These are phyloP conservation scores for Meles meles DNA, from an alignment of 2,113 vertebrate genomes.

Conservation along the genomic window DNA sequence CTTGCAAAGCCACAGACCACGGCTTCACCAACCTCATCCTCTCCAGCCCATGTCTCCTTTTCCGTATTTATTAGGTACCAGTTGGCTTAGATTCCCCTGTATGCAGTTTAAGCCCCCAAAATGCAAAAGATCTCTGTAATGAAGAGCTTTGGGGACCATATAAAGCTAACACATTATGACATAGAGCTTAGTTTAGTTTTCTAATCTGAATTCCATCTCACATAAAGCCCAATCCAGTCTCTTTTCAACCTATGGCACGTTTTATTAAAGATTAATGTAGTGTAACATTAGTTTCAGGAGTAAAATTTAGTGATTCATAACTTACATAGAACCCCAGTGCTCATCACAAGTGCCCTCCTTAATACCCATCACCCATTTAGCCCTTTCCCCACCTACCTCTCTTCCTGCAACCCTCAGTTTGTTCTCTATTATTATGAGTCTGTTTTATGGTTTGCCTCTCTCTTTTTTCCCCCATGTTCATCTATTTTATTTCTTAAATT, in stretches of 20 bases:
- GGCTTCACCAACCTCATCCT: neutral
- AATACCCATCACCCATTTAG: neutral
- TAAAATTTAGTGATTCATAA: neutral
- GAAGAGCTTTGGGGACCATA: neutral
- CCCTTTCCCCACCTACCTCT: neutral
- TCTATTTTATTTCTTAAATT: no score
- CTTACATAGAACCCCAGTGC: neutral
- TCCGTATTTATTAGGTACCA: neutral
- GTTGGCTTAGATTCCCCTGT: neutral
- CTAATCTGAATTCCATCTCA: neutral
- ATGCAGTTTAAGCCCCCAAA: neutral
- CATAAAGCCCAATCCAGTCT: neutral
- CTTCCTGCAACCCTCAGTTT: neutral
- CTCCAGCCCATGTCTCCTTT: no score
- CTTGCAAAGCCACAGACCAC: neutral
- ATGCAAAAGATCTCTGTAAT: neutral
- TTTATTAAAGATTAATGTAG: neutral
- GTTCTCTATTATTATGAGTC: neutral
- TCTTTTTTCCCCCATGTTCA: neutral
- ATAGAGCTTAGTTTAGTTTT: neutral
- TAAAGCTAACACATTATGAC: neutral
- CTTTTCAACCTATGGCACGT: neutral
- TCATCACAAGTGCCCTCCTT: neutral
- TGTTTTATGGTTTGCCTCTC: neutral
- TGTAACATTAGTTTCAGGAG: neutral